Percentiles rank a stretch among this genome's conserved stretches.
Conservation (phyloP, 2,888 invertebrate species). For the Actias luna region DNA sequence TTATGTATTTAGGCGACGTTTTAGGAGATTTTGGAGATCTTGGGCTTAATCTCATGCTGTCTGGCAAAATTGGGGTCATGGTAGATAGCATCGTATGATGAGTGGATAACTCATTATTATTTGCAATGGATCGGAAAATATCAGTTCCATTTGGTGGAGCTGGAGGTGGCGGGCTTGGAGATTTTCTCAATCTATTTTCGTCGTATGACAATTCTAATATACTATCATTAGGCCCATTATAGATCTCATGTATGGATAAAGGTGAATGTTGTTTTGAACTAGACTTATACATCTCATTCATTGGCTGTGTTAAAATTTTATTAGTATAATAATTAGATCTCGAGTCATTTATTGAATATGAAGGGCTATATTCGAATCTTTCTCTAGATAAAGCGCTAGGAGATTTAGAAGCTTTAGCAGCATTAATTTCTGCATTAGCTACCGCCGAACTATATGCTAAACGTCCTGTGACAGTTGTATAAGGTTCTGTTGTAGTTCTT, state of each 20-base stretch:
- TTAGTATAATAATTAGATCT: conserved; percentile 64
- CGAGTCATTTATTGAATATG: conserved; percentile 71
- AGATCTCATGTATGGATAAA: conserved; percentile 83
- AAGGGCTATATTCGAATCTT: conserved; percentile 80
- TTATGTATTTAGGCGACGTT: conserved; percentile 86
- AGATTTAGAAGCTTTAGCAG: conserved; percentile 76
- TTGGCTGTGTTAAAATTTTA: conserved; percentile 60
- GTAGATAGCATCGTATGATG: conserved; percentile 63
- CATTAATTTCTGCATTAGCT: conserved; percentile 83
- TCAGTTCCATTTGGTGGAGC: conserved; percentile 86
- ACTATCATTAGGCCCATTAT: conserved; percentile 79
- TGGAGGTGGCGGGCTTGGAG: conserved; percentile 91
- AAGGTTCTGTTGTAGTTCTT: conserved; percentile 82
- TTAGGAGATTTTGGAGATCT: conserved; percentile 88
- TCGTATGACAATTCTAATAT: conserved; percentile 74
- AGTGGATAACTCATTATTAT: conserved; percentile 54
- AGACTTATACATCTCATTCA: conserved; percentile 78
- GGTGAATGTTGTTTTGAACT: conserved; percentile 83
- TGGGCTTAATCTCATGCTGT: conserved; percentile 83
- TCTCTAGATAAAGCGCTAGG: conserved; percentile 81
- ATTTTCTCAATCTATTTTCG: conserved; percentile 72
- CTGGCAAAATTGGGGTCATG: conserved; percentile 51
- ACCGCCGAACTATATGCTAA: conserved; percentile 86
- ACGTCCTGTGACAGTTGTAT: conserved; percentile 84
- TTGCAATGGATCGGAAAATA: conserved; percentile 70